Percentiles rank a stretch among this genome's conserved stretches.
phyloP scores from a whole-genome alignment of 2,888 invertebrate species.

The Spicauda simplicius region DNA sequence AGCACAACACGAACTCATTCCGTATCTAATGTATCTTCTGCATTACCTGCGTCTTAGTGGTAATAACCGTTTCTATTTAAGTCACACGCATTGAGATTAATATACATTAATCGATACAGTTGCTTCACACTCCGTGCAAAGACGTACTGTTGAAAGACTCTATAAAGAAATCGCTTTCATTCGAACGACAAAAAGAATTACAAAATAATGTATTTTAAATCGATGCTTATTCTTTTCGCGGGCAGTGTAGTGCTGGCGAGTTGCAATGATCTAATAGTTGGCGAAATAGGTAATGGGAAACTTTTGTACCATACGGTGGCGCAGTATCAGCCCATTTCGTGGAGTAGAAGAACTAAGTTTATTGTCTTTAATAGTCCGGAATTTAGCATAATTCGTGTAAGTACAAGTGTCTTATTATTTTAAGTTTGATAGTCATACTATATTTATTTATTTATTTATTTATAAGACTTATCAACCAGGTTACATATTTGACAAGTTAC shows the following conservation, averaged over 20 bases:
- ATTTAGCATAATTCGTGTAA: conserved; percentile 46
- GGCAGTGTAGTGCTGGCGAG: conserved; percentile 12
- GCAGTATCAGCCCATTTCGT: conserved; percentile 53
- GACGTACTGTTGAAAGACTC: not conserved
- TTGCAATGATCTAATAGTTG: conserved; percentile 42
- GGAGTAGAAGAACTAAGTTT: conserved; percentile 55
- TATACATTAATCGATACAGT: conserved; percentile 4
- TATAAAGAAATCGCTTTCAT: not conserved
- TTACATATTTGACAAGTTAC: too few species aligned
- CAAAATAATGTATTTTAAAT: conserved; percentile 11
- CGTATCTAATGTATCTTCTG: not conserved
- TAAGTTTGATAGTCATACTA: too few species aligned
- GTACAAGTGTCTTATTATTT: conserved; percentile 38
- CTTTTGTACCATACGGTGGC: conserved; percentile 52
- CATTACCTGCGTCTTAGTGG: conserved; percentile 4
- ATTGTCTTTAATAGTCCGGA: conserved; percentile 55
- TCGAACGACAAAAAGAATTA: too few species aligned
- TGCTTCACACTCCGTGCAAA: conserved; percentile 5
- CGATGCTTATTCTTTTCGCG: conserved; percentile 4
- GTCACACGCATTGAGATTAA: conserved; percentile 22
- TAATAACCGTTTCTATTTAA: conserved; percentile 28
- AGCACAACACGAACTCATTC: not conserved
- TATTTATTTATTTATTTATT: too few species aligned
- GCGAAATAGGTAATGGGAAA: conserved; percentile 48
- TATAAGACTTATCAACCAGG: too few species aligned